These are phyloP conservation scores for Acestrorhynchus altus DNA, from an alignment of 2,797 vertebrate species.

Conservation along the genomic window DNA sequence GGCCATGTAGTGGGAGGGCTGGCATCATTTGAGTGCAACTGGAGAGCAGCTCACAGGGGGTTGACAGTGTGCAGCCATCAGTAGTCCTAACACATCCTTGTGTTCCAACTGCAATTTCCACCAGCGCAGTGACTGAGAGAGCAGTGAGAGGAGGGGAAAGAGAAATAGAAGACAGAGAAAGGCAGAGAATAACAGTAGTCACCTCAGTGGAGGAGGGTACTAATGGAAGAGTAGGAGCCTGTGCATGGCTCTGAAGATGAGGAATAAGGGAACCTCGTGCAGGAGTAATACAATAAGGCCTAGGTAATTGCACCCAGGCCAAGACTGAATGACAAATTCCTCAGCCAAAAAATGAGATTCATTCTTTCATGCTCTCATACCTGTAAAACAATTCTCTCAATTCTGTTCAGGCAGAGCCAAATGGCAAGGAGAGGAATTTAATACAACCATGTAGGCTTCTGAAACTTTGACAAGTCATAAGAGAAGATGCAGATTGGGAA, in stretches of 20 bases:
- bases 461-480: conserved; percentile 36
- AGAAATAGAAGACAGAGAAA: conserved; percentile 44
- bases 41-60: conserved; percentile 56
- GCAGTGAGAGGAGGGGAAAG: conserved; percentile 31
- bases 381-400: conserved; percentile 56
- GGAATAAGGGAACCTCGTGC: conserved; percentile 47
- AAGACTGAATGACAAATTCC: conserved; percentile 58
- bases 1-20: conserved; percentile 34
- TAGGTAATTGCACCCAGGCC: conserved; percentile 57
- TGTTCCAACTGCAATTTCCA: conserved; percentile 77
- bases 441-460: conserved; percentile 37
- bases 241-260: conserved; percentile 57
- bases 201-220: conserved; percentile 63
- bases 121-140: conserved; percentile 53
- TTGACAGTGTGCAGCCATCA: conserved; percentile 66
- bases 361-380: conserved; percentile 54
- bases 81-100: conserved; percentile 75
- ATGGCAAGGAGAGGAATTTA: conserved; percentile 36
- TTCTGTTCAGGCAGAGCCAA: conserved; percentile 40
- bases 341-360: conserved; percentile 54
- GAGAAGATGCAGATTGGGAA: conserved; percentile 29
- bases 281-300: conserved; percentile 61
- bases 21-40: conserved; percentile 52
- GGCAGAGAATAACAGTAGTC: conserved; percentile 73
- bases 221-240: conserved; percentile 67